phyloP scores from a whole-genome alignment of 2,113 vertebrate species.

The Glaucidium brasilianum region DNA sequence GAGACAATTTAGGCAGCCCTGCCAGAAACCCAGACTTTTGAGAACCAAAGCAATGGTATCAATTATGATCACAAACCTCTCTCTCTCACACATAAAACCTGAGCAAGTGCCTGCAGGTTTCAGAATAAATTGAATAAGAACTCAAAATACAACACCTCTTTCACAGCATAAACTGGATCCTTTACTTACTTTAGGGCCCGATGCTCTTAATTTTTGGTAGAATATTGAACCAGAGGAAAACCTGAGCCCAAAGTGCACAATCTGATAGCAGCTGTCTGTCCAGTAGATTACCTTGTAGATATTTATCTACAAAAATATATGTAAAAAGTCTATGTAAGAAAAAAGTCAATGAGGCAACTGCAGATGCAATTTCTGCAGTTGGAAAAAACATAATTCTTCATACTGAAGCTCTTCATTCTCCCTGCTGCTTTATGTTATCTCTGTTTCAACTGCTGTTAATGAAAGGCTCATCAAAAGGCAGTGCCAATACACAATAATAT shows the following conservation, averaged over 20 bases:
- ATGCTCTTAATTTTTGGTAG: not conserved
- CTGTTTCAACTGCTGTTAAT: constrained; percentile 46
- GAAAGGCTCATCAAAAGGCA: constrained; percentile 36
- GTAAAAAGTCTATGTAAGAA: not conserved
- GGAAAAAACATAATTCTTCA: not conserved
- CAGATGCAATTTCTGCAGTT: not conserved
- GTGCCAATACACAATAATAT: not conserved
- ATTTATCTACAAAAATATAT: not conserved
- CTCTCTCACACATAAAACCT: not conserved
- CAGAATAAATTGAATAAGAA: not conserved
- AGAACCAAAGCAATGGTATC: not conserved
- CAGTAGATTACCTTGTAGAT: not conserved
- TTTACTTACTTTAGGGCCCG: not conserved
- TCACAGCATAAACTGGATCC: not conserved
- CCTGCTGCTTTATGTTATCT: constrained; percentile 38
- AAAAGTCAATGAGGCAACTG: not conserved
- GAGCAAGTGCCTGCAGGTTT: not conserved
- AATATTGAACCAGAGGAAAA: not conserved
- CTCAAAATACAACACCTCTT: not conserved
- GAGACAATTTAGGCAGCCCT: not conserved
- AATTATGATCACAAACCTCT: not conserved
- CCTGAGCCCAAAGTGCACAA: not conserved
- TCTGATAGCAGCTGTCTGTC: not conserved
- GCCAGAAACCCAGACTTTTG: not conserved
- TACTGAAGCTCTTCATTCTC: constrained; percentile 1